phyloP scores from a whole-genome alignment of 2,797 vertebrate species.

The Gila robusta region DNA sequence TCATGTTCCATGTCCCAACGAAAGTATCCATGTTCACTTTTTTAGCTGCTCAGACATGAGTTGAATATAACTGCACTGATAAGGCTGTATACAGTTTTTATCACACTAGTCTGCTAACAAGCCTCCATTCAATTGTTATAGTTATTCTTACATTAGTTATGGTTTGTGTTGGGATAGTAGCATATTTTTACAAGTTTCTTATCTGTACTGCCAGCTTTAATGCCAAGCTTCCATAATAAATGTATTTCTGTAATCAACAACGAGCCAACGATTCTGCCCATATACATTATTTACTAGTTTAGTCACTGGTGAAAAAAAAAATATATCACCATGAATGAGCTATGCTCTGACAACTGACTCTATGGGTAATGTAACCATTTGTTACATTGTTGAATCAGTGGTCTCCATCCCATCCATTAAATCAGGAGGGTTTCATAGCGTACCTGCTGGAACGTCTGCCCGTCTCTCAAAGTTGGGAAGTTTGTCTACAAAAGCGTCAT shows the following conservation, averaged over 20 bases:
- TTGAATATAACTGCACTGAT: not conserved
- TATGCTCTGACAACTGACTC: conserved; percentile 62
- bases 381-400: conserved; percentile 68
- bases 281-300: conserved; percentile 32
- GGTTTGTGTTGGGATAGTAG: not conserved
- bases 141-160: not conserved
- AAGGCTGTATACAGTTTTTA: not conserved
- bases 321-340: conserved; percentile 57
- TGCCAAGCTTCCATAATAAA: not conserved
- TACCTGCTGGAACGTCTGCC: conserved; percentile 90
- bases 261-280: not conserved
- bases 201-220: not conserved
- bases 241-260: not conserved
- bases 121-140: not conserved
- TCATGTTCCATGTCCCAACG: not conserved
- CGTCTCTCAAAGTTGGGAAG: conserved; percentile 90
- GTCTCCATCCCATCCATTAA: conserved; percentile 54
- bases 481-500: conserved; percentile 92
- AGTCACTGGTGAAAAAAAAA: conserved; percentile 33
- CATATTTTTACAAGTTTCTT: not conserved
- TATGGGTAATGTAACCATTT: conserved; percentile 70
- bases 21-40: not conserved
- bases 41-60: not conserved
- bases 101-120: not conserved
- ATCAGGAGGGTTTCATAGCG: conserved; percentile 72